Conservation (phyloP, 2,797 vertebrate genomes). For the Aselliscus stoliczkanus region DNA sequence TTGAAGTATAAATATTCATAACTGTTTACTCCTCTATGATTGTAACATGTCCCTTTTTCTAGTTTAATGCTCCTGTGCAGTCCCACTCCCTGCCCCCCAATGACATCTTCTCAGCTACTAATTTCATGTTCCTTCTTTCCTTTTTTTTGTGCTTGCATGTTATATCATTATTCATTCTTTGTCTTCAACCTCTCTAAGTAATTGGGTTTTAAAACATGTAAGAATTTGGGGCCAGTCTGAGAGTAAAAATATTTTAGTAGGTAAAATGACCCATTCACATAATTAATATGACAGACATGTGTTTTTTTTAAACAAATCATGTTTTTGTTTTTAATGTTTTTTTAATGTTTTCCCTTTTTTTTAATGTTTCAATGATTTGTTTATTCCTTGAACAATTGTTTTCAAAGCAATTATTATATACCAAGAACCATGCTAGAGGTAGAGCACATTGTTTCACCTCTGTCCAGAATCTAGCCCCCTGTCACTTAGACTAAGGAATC, state of each 20-base stretch:
- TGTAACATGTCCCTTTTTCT: background rate
- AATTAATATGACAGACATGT: constrained; percentile 45
- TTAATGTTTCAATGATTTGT: background rate
- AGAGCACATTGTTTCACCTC: background rate
- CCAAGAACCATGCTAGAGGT: background rate
- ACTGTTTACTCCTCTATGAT: background rate
- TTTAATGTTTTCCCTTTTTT: too few relatives aligned
- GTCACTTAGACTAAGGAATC: background rate
- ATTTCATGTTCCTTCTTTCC: background rate
- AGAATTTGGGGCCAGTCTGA: constrained; percentile 19
- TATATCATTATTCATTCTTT: background rate
- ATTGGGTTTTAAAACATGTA: constrained; percentile 26
- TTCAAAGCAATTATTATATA: background rate
- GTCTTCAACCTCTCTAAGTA: background rate
- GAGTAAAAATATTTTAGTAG: constrained; percentile 45
- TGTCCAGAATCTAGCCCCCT: background rate
- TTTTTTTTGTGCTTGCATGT: background rate
- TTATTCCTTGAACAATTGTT: constrained; percentile 1
- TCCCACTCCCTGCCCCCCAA: background rate
- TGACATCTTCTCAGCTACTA: background rate
- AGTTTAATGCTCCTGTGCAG: background rate
- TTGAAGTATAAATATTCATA: background rate
- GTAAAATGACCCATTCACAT: constrained; percentile 29
- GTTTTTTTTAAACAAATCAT: constrained; percentile 24
- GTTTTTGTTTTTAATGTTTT: too few relatives aligned